These are phyloP conservation scores for Penaeus vannamei DNA, from an alignment of 1,140 invertebrate species.

Conservation along the genomic window DNA sequence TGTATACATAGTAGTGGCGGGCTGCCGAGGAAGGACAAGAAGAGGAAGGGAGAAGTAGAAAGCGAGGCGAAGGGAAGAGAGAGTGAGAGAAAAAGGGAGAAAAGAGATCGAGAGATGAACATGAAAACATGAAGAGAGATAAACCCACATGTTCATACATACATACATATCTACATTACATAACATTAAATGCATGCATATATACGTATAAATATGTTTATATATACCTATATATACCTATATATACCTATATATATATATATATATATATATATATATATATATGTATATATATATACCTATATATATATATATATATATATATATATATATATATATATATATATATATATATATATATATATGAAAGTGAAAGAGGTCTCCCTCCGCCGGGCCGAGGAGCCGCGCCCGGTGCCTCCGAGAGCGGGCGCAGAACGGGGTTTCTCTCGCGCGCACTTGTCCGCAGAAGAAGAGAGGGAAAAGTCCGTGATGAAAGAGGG, in stretches of 20 bases:
- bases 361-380: neutral
- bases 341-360: neutral
- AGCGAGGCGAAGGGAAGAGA: slow-evolving; percentile 15
- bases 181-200: no score
- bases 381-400: no score
- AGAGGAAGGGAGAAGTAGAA: no score
- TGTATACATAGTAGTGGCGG: no score
- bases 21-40: no score
- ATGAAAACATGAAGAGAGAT: neutral
- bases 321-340: neutral
- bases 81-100: neutral
- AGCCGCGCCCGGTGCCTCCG: no score
- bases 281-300: neutral
- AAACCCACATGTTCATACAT: neutral
- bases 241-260: neutral
- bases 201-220: neutral
- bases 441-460: no score
- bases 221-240: neutral
- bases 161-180: no score
- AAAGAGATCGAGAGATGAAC: neutral
- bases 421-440: no score
- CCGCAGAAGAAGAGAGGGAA: no score
- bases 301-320: neutral
- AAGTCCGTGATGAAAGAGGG: no score
- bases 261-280: slow-evolving; percentile 5